Percentiles rank a stretch among this genome's conserved stretches.
These are phyloP conservation scores for Plectrocnemia conspersa DNA, from an alignment of 1,140 invertebrate species.

Conservation along the genomic window DNA sequence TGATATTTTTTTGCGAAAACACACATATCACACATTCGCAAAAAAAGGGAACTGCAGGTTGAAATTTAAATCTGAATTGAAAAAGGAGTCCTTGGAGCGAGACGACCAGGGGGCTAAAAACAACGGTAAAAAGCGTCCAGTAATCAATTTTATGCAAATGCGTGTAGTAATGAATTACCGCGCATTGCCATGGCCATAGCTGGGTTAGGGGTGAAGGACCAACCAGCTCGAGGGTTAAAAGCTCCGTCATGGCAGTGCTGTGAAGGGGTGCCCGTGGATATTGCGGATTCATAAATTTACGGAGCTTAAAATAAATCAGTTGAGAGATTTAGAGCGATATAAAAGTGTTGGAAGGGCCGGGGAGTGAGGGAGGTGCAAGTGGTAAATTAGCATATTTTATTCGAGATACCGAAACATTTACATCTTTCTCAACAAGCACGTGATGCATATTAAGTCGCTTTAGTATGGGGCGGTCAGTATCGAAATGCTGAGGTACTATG, in stretches of 20 bases:
- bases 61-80: too few species aligned
- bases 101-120: too few species aligned
- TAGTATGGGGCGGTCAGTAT: too few species aligned
- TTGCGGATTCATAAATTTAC: conserved; percentile 26
- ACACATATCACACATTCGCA: too few species aligned
- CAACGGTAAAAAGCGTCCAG: neutral
- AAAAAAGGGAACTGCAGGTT: too few species aligned
- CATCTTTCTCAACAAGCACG: too few species aligned
- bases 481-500: too few species aligned
- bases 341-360: neutral
- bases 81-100: too few species aligned
- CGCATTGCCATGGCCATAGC: conserved; percentile 5
- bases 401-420: too few species aligned
- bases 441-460: too few species aligned
- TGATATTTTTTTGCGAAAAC: neutral
- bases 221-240: neutral
- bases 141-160: conserved; percentile 35
- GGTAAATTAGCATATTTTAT: too few species aligned
- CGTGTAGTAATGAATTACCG: conserved; percentile 24
- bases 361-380: too few species aligned
- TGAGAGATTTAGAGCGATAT: conserved; percentile 7
- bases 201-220: conserved; percentile 4
- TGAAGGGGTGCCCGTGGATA: conserved; percentile 8
- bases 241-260: neutral
- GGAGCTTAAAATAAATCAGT: conserved; percentile 23